Percentiles rank a stretch among this genome's conserved stretches.
Conservation (phyloP, 2,113 vertebrate genomes). For the Odontesthes bonariensis region DNA sequence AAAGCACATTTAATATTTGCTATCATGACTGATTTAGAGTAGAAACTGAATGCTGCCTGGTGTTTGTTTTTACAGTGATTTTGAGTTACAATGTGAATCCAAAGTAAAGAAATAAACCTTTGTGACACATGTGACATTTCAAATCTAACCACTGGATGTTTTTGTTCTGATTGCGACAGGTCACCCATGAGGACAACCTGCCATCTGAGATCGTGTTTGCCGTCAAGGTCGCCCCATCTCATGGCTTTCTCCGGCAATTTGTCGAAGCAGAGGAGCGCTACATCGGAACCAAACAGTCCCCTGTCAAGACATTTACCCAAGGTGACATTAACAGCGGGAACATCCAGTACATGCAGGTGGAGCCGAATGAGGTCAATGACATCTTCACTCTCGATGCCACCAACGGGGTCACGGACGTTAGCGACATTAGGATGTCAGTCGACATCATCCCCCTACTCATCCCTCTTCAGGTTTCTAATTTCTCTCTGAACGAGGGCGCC, state of each 20-base stretch:
- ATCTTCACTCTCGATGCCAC: conserved; percentile 84
- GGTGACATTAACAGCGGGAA: conserved; percentile 85
- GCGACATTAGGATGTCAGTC: conserved; percentile 81
- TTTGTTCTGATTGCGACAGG: conserved; percentile 80
- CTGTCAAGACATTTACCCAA: conserved; percentile 86
- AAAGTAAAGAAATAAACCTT: conserved; percentile 27
- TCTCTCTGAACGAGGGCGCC: conserved; percentile 88
- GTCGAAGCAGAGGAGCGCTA: conserved; percentile 75
- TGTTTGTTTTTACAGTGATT: conserved; percentile 28
- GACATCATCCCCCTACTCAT: conserved; percentile 88
- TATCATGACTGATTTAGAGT: background rate
- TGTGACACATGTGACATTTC: conserved; percentile 43
- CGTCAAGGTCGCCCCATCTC: conserved; percentile 78
- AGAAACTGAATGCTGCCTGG: background rate
- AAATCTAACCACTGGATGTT: conserved; percentile 42
- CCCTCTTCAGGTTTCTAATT: conserved; percentile 85
- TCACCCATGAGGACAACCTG: conserved; percentile 85
- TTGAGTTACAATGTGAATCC: conserved; percentile 19
- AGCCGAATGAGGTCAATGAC: conserved; percentile 79
- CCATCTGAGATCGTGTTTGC: conserved; percentile 87
- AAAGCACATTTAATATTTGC: background rate
- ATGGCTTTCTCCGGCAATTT: conserved; percentile 85
- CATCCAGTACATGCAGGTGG: conserved; percentile 87
- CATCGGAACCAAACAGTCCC: conserved; percentile 71
- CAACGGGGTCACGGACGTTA: conserved; percentile 83